These are phyloP conservation scores for Carterocephalus palaemon DNA, from an alignment of 2,888 invertebrate species.

Conservation along the genomic window DNA sequence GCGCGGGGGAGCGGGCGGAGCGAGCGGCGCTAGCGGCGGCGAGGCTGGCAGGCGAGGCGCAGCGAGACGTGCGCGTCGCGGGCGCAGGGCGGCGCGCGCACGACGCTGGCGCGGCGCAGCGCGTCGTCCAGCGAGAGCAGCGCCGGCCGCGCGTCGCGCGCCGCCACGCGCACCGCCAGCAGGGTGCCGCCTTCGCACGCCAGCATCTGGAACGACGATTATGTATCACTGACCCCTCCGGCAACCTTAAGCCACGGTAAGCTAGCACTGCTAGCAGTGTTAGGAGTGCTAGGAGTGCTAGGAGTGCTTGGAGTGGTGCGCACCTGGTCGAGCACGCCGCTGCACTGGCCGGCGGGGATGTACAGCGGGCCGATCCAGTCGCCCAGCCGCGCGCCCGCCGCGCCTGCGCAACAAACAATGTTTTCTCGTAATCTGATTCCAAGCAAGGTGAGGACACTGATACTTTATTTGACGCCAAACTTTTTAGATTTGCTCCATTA, in stretches of 20 bases:
- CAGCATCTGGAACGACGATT: neutral
- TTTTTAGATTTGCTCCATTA: no score
- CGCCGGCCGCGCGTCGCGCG: neutral
- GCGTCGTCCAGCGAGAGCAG: neutral
- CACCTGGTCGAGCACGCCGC: constrained; percentile 1
- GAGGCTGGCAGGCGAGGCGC: neutral
- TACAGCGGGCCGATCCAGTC: neutral
- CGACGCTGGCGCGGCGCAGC: neutral
- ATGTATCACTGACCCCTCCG: no score
- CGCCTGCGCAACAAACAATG: neutral
- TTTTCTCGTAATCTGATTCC: no score
- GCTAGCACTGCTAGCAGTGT: no score
- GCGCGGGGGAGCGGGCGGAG: no score
- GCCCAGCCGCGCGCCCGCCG: neutral
- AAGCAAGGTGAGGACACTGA: no score
- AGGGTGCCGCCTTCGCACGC: neutral
- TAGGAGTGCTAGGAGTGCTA: no score
- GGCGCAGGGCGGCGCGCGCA: neutral
- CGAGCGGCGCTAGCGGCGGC: no score
- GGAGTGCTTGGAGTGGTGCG: neutral
- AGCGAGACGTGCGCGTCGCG: neutral
- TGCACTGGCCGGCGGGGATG: constrained; percentile 3
- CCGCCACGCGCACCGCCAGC: neutral
- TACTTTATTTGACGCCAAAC: no score
- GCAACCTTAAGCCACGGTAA: no score